Conservation (phyloP, 1,140 invertebrate species). For the Euura lappo region DNA sequence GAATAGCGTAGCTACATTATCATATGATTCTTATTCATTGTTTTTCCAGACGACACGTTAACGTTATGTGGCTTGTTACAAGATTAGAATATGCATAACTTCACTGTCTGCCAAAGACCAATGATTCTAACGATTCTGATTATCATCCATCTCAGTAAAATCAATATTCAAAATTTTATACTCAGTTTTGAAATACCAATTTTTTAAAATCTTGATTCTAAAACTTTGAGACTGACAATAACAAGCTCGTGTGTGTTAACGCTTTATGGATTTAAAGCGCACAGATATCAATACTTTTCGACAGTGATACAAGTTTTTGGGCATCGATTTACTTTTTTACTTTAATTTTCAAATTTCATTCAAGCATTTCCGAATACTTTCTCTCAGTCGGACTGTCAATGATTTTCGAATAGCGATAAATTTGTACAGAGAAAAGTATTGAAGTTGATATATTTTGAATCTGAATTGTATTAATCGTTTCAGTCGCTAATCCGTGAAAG, state of each 20-base stretch:
- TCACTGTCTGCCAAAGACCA: too few relatives aligned
- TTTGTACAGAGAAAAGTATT: not conserved
- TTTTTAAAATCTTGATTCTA: not conserved
- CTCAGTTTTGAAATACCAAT: not conserved
- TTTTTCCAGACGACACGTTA: not conserved
- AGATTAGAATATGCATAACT: too few relatives aligned
- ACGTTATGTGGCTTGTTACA: too few relatives aligned
- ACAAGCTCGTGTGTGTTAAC: constrained; percentile 4
- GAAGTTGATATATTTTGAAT: not conserved
- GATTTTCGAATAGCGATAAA: not conserved
- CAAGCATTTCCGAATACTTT: not conserved
- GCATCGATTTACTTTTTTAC: too few relatives aligned
- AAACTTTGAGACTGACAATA: not conserved
- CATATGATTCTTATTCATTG: not conserved
- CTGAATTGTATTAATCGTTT: constrained; percentile 2
- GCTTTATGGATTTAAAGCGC: constrained; percentile 2
- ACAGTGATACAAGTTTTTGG: not conserved
- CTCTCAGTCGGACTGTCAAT: not conserved
- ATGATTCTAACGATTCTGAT: too few relatives aligned
- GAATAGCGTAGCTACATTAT: not conserved
- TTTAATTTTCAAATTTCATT: not conserved
- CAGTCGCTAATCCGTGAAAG: not conserved
- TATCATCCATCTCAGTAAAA: too few relatives aligned
- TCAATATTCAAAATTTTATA: too few relatives aligned
- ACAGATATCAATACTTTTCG: not conserved